A percentile compares a stretch with the other conserved stretches of the same genome.
Conservation (phyloP, 1,140 invertebrate genomes). For the Bombyx mori region ASM3026992v2 NC_085124.1:15483501-15484000, state of each 20-base stretch:
- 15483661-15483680: slow-evolving; percentile 63
- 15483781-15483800: slow-evolving; percentile 65
- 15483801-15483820: slow-evolving; percentile 63
- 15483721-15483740: slow-evolving; percentile 66
- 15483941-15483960: slow-evolving; percentile 78
- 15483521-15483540: slow-evolving; percentile 42
- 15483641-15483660: slow-evolving; percentile 65
- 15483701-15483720: slow-evolving; percentile 73
- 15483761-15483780: slow-evolving; percentile 61
- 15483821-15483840: slow-evolving; percentile 69
- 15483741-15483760: slow-evolving; percentile 34
- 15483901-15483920: slow-evolving; percentile 73
- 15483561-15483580: slow-evolving; percentile 44
- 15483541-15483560: slow-evolving; percentile 43
- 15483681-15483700: slow-evolving; percentile 67
- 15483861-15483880: slow-evolving; percentile 71
- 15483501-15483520: slow-evolving; percentile 44
- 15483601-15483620: slow-evolving; percentile 40
- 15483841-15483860: slow-evolving; percentile 73
- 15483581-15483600: slow-evolving; percentile 32
- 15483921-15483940: slow-evolving; percentile 77
- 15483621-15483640: slow-evolving; percentile 50
- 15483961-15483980: slow-evolving; percentile 80
- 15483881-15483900: slow-evolving; percentile 72
- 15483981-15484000: slow-evolving; percentile 80